Evolutionary conservation across 2,888 invertebrate genomes (phyloP), one percentile per base, ranked within the genome.

Genomic region (Azorinus chamasolen): DNA sequence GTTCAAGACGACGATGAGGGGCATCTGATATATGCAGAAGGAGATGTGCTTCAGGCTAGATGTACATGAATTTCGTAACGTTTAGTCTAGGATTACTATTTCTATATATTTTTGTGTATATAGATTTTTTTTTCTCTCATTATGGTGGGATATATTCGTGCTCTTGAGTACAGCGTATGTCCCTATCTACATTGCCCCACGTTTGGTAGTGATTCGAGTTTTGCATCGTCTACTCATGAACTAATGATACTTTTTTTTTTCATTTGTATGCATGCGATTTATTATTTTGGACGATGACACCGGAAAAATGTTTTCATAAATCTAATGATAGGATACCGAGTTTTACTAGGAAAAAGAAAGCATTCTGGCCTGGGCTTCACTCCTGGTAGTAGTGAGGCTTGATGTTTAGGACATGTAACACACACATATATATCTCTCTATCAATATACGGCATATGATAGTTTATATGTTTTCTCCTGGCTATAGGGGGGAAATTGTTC

Each of bases 1-100:
- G 96, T 99, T 95, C 97, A 98, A 96, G 92, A 99, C 95, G 99
- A 99, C 95, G 97, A 97, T 95, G 99, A 99, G 95, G 99, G 99
- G 95, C 99, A 99, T 95, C 97, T 99, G 95, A 96, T 99, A 95
- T 99, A 99, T 96, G 97, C 97, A 95, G 96, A 96, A 95, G 99
- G 99, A 95, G 99, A 99, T 95, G 95, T 97, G 95, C 97, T 99
- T 95, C 97, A 97, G 96, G 97, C 97, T 95, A 96, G 98, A 98
- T 99, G 99, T 94, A 92, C 92, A 91, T 89, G 87, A 76, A 82
- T 85, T 86, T 86, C 86, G 86, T 86, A 86, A 88, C 82, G 88
- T 90, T 88, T 88, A 88, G 84, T 84, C 81, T 87, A 84, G 79
- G 79, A 71, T 73, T 79, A 71, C 39, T 72, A 51, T 58, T 41